Percentiles rank a stretch among this genome's conserved stretches.
phyloP scores from a whole-genome alignment of 2,113 vertebrate species.

The Oreochromis spilurus region DNA sequence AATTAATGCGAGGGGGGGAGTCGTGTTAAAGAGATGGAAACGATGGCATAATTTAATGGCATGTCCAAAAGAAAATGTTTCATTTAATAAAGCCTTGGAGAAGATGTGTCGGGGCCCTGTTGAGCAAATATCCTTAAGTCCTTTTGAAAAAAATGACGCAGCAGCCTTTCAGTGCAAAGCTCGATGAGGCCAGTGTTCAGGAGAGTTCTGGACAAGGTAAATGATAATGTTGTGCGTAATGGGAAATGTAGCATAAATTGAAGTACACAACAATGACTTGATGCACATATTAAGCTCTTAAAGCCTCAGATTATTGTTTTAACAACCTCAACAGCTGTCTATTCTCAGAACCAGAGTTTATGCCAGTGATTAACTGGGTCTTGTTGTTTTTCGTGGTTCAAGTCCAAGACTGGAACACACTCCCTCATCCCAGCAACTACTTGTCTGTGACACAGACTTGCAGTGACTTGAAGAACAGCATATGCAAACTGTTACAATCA shows the following conservation, averaged over 20 bases:
- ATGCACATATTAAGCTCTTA: background rate
- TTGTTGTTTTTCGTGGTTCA: background rate
- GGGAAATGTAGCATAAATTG: background rate
- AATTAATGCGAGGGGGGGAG: accelerated
- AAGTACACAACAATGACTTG: background rate
- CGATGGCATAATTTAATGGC: background rate
- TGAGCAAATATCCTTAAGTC: background rate
- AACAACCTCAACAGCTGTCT: background rate
- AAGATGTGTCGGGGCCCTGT: background rate
- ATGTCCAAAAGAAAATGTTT: background rate
- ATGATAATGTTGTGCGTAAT: background rate
- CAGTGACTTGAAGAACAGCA: background rate
- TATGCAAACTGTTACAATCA: background rate
- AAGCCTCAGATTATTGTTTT: background rate
- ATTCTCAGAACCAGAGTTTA: background rate
- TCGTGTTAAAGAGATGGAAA: background rate
- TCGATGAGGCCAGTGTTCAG: background rate
- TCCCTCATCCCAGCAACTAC: background rate
- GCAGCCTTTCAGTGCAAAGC: background rate
- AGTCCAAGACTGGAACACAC: background rate
- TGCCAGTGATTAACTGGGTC: background rate
- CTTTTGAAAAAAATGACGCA: background rate
- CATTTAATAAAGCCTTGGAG: background rate
- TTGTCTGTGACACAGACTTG: background rate
- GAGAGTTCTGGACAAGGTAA: background rate